A percentile compares a stretch with the other conserved stretches of the same genome.
Conservation (phyloP, 2,888 invertebrate genomes). For the Ptychoptera contaminata region DNA sequence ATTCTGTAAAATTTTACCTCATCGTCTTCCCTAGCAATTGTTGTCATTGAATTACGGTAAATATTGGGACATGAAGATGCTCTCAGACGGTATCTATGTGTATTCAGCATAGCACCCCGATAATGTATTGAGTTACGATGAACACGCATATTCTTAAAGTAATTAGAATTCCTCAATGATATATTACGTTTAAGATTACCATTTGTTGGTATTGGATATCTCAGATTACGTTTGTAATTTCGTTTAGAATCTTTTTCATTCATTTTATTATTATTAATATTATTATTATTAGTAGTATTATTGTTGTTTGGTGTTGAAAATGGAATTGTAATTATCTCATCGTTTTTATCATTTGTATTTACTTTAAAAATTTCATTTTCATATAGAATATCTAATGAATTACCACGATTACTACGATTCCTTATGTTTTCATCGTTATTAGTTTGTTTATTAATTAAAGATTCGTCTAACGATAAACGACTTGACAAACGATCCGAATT, state of each 20-base stretch:
- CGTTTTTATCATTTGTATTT: too few relatives aligned
- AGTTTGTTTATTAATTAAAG: conserved; percentile 18
- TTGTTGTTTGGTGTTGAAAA: not conserved
- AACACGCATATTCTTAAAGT: conserved; percentile 49
- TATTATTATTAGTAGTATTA: conserved; percentile 10
- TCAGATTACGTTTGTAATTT: conserved; percentile 13
- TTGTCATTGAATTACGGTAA: conserved; percentile 76
- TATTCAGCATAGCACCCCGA: conserved; percentile 70
- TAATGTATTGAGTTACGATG: conserved; percentile 74
- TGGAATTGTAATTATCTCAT: too few relatives aligned
- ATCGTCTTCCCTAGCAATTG: conserved; percentile 56
- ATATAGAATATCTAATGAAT: conserved; percentile 23
- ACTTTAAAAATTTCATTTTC: conserved; percentile 16
- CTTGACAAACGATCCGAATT: conserved; percentile 12
- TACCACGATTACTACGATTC: conserved; percentile 18
- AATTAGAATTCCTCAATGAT: conserved; percentile 39
- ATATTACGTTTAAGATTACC: conserved; percentile 23
- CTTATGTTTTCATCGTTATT: conserved; percentile 17
- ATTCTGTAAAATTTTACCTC: conserved; percentile 39
- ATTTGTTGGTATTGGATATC: not conserved
- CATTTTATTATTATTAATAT: conserved; percentile 15
- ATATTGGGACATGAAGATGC: conserved; percentile 89
- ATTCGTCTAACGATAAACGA: conserved; percentile 28
- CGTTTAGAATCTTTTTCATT: conserved; percentile 11
- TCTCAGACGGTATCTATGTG: conserved; percentile 61